These are phyloP conservation scores for Xiphias gladius DNA, from an alignment of 2,113 vertebrate species.

Conservation along the genomic window DNA sequence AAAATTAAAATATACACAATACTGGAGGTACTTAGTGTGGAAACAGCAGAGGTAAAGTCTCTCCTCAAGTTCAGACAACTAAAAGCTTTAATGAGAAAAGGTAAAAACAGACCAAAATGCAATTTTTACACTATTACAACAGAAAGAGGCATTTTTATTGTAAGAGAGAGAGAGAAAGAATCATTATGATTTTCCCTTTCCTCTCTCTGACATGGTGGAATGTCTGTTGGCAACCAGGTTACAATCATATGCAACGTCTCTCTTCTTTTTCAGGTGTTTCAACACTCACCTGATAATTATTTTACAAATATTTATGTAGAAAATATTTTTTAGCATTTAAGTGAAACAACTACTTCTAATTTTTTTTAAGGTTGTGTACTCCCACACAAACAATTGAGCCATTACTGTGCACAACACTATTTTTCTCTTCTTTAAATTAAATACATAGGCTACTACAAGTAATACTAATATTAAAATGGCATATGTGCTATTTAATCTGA, in stretches of 20 bases:
- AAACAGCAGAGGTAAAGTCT: not conserved
- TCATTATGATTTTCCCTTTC: conserved; percentile 11
- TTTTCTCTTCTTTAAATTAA: not conserved
- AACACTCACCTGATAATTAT: not conserved
- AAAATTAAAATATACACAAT: not conserved
- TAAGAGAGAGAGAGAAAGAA: conserved; percentile 14
- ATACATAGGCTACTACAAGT: not conserved
- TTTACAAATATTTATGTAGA: not conserved
- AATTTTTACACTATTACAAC: not conserved
- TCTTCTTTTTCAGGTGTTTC: conserved; percentile 7
- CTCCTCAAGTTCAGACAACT: not conserved
- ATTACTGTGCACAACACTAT: not conserved
- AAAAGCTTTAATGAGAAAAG: not conserved
- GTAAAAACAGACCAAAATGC: not conserved
- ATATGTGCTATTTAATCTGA: not conserved
- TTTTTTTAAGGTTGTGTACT: not conserved
- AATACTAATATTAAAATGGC: not conserved
- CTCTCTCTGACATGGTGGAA: conserved; percentile 1
- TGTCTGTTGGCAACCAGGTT: conserved; percentile 13
- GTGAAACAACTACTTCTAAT: not conserved
- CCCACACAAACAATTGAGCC: not conserved
- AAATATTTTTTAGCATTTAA: not conserved
- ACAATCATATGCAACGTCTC: conserved; percentile 35
- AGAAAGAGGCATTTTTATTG: not conserved
- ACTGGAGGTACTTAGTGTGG: not conserved